phyloP scores from a whole-genome alignment of 2,888 invertebrate genomes.

The Drosophila pegasa region DNA sequence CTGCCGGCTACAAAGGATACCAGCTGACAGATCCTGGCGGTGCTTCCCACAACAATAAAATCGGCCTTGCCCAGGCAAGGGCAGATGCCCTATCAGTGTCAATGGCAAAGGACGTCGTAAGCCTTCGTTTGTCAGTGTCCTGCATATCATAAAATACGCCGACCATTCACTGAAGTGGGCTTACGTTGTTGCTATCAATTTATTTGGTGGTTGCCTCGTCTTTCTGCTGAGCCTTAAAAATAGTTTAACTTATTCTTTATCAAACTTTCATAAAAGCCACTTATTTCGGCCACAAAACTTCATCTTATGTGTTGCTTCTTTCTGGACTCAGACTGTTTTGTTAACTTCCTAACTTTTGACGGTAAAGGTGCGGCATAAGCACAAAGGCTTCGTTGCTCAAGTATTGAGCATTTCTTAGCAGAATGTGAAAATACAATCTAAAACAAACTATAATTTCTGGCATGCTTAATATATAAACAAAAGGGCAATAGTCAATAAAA shows the following conservation, averaged over 20 bases:
- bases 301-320: constrained; percentile 27
- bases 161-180: constrained; percentile 42
- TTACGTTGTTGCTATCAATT: constrained; percentile 52
- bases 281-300: constrained; percentile 5
- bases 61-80: constrained; percentile 1
- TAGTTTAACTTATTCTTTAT: constrained; percentile 18
- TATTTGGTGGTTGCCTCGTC: constrained; percentile 53
- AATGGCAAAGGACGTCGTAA: constrained; percentile 31
- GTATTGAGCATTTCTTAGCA: background rate
- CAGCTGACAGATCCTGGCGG: constrained; percentile 10
- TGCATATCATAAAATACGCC: constrained; percentile 52
- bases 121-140: constrained; percentile 45
- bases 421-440: background rate
- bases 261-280: background rate
- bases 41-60: constrained; percentile 4
- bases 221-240: constrained; percentile 52
- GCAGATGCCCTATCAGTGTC: constrained; percentile 34
- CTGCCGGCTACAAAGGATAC: background rate
- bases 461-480: background rate
- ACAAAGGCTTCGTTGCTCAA: constrained; percentile 18
- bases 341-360: constrained; percentile 22
- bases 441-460: background rate
- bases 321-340: constrained; percentile 27
- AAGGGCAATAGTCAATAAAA: background rate
- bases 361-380: constrained; percentile 8